These are phyloP conservation scores for Oceanodroma leucorhoa DNA, from an alignment of 2,797 vertebrate genomes.

Conservation along the genomic window DNA sequence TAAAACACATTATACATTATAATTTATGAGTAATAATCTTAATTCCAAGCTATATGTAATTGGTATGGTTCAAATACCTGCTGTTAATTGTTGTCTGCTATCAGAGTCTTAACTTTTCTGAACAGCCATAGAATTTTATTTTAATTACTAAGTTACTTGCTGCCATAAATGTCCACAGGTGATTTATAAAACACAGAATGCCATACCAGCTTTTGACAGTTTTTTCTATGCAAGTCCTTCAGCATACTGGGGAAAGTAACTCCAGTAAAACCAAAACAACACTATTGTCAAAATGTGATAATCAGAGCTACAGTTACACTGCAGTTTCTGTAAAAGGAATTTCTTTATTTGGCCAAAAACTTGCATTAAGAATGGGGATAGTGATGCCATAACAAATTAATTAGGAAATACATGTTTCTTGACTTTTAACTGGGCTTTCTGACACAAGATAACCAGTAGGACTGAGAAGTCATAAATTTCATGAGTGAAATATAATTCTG, in stretches of 20 bases:
- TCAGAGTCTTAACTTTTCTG: constrained; percentile 4
- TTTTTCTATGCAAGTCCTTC: not conserved
- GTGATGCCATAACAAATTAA: constrained; percentile 35
- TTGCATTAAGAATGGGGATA: not conserved
- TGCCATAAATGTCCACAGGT: constrained; percentile 43
- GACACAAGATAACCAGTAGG: not conserved
- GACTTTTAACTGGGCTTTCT: constrained; percentile 1
- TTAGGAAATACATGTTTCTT: constrained; percentile 25
- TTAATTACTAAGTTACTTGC: constrained; percentile 54
- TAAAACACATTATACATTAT: constrained; percentile 46
- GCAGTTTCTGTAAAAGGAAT: not conserved
- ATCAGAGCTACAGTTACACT: not conserved
- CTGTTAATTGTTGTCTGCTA: constrained; percentile 12
- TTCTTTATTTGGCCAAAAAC: not conserved
- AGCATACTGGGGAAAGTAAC: not conserved
- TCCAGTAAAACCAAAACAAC: not conserved
- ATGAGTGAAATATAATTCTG: constrained; percentile 31
- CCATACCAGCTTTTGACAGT: not conserved
- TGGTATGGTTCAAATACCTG: constrained; percentile 17
- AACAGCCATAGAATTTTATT: constrained; percentile 34
- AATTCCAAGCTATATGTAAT: constrained; percentile 54
- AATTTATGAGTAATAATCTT: constrained; percentile 53
- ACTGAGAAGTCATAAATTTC: constrained; percentile 31
- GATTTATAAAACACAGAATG: constrained; percentile 42
- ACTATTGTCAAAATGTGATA: not conserved